These are phyloP conservation scores for Cremastobaeus sp. DNA, from an alignment of 2,888 invertebrate genomes.

Conservation along the genomic window DNA sequence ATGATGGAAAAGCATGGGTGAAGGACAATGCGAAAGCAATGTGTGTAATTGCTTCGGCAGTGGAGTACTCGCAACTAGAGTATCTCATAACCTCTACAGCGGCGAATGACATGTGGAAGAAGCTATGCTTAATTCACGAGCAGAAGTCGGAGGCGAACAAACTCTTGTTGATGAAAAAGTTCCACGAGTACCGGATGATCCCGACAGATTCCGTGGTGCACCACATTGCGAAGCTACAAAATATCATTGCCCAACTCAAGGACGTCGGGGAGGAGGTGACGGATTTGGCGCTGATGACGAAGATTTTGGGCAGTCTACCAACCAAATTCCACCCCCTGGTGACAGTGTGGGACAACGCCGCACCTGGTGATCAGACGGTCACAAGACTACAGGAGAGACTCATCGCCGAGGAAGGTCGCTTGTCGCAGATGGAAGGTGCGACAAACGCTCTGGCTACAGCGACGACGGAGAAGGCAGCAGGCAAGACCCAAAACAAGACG, in stretches of 20 bases:
- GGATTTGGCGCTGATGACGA: background rate
- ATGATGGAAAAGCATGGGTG: background rate
- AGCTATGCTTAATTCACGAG: slow-evolving; percentile 24
- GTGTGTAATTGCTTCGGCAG: background rate
- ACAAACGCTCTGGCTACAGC: too few species aligned
- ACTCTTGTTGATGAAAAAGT: too few species aligned
- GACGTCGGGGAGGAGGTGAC: background rate
- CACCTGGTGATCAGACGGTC: too few species aligned
- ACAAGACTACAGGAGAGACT: too few species aligned
- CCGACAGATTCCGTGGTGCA: background rate
- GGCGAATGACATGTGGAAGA: slow-evolving; percentile 58
- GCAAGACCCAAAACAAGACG: too few species aligned
- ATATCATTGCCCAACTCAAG: background rate
- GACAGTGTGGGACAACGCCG: background rate
- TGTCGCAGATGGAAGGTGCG: too few species aligned
- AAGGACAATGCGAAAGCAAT: slow-evolving; percentile 17
- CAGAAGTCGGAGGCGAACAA: slow-evolving; percentile 58
- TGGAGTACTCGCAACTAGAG: slow-evolving; percentile 36
- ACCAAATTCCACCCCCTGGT: background rate
- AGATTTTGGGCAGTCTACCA: background rate
- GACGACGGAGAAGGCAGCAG: too few species aligned
- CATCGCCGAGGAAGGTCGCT: too few species aligned
- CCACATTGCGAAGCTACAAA: background rate
- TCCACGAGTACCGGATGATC: too few species aligned
- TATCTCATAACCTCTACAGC: slow-evolving; percentile 53